Base-by-base conservation (phyloP, 2,113 vertebrate genomes). In the Phasianus colchicus region DNA sequence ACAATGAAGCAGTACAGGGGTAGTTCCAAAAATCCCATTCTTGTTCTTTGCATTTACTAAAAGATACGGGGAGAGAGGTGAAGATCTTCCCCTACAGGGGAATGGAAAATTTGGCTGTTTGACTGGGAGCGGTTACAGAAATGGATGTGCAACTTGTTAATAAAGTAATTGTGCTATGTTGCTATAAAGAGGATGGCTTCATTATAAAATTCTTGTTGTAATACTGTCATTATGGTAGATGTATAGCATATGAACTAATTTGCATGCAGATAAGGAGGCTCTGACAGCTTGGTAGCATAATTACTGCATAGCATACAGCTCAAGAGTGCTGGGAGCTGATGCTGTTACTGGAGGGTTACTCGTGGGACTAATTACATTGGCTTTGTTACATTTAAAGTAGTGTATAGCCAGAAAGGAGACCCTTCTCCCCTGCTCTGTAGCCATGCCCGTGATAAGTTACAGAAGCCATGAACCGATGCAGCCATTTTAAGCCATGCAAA, bases 201-300 rank as follows among this genome's bases (percentile, higher is more conserved):
- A 89, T 97, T 97, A 96, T 95, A 93, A 95, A 88, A 90, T 95
- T 92, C 89, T 87, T 95, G 73, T 57, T 97, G 96, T 95, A 96
- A 95, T 97, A 60, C 93, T 96, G 92, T 95, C 95, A 91, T 97
- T 92, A 95, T 82, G 93, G 95, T 96, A 96, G 93, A 96, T 96
- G 91, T 92, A 90, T 90, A 92, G 93, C 96, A 96, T 96, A 78
- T 92, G 95, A 96, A 89, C 95, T 97, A 92, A 98, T 98, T 97
- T 97, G 91, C 96, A 98, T 97, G 94, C 96, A 95, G 95, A 94
- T 97, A 96, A 96, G 95, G 93, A 96, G 89, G 88, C 71, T 95
- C 85, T 96, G 96, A 96, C 97, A 97, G 97, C 95, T 96, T 95
- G 95, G 95, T 96, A 80, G 92, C 94, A 52, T 98, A 96, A 98